Base-by-base conservation (phyloP, 2,797 vertebrate genomes). In the Florisuga fusca region DNA sequence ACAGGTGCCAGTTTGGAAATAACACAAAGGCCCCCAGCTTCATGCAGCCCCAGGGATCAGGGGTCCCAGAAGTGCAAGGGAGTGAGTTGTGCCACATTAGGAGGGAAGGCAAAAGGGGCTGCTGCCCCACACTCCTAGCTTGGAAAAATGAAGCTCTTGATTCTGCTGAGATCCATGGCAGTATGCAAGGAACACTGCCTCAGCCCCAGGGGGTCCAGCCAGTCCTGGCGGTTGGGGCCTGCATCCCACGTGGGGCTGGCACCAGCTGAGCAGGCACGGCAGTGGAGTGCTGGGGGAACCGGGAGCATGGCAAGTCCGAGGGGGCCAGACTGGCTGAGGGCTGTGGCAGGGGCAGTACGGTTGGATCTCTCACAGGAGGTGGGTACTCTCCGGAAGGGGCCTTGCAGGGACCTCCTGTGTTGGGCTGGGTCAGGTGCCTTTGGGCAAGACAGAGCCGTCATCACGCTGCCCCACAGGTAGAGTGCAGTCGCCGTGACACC, bases 101-200 rank as follows among this genome's bases (percentile, higher is more conserved):
- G 67, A 87, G 50, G 33, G 80, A 80, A 80, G n/a, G 73, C 62
- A 53, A 83, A 87, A 68, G 87, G 59, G 64, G 41, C 46, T 86
- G 57, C 59, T 76, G 31, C 67, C 57, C 71, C 2, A 0, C 19
- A 53, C 29, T 75, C 45, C 95, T 87, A 86, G 80, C 98, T 99
- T 12, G 99, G 98, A 93, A 99, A 98, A 67, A 99, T 98, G 55
- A 99, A 98, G 41, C 98, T 98, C 88, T 98, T 98, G 78, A 98
- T 97, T 96, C 98, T 99, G 84, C 98, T 97, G 20, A 99, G 93
- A 77, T 98, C 98, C 95, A 98, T 92, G 78, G 98, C 87, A 2
- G 98, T 93, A 67, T 98, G 97, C 16, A 98, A 96, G 50, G 97
- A 98, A 89, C 98, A 99, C 27, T 97, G 97, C 61, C 95, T 97